Percentiles rank a stretch among this genome's conserved stretches.
Evolutionary conservation across 2,797 vertebrate genomes (phyloP).

Genomic region (Platyrinchus mystaceus): DNA sequence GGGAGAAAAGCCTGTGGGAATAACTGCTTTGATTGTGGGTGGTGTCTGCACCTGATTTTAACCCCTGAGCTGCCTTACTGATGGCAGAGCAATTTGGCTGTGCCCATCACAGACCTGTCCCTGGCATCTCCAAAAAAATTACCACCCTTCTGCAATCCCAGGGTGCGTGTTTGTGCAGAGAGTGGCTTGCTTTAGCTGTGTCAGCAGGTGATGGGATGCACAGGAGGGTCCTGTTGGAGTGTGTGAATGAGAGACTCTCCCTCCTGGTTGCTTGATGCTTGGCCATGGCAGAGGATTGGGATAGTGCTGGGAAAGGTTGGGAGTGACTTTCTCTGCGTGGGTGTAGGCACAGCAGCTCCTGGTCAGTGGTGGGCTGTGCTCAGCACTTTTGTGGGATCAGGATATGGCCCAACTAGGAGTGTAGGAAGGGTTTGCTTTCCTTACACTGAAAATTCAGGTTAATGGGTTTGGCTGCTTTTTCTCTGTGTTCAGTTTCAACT

Average conservation of each 20-base stretch:
- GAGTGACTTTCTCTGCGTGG: not conserved
- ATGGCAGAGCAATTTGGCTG: not conserved
- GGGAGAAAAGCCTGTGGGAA: not conserved
- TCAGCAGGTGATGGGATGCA: not conserved
- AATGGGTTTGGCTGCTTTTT: not conserved
- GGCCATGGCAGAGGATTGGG: not conserved
- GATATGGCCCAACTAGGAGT: not conserved
- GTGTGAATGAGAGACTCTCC: not conserved
- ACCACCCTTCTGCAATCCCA: rapidly evolving
- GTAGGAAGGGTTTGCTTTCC: not conserved
- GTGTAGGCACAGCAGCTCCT: not conserved
- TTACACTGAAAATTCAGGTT: not conserved
- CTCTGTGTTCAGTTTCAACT: not conserved
- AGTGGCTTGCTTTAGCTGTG: not conserved
- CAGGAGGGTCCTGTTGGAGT: rapidly evolving
- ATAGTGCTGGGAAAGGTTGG: not conserved
- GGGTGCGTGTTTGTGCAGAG: no score
- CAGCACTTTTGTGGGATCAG: not conserved
- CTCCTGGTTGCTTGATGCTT: not conserved
- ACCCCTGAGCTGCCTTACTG: not conserved
- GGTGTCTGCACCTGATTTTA: not conserved
- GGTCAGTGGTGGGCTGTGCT: not conserved
- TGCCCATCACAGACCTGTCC: not conserved
- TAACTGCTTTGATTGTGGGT: not conserved
- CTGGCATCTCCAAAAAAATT: not conserved